Evolutionary conservation across 2,113 vertebrate genomes (phyloP).

Genomic region (Mungos mungo): DNA sequence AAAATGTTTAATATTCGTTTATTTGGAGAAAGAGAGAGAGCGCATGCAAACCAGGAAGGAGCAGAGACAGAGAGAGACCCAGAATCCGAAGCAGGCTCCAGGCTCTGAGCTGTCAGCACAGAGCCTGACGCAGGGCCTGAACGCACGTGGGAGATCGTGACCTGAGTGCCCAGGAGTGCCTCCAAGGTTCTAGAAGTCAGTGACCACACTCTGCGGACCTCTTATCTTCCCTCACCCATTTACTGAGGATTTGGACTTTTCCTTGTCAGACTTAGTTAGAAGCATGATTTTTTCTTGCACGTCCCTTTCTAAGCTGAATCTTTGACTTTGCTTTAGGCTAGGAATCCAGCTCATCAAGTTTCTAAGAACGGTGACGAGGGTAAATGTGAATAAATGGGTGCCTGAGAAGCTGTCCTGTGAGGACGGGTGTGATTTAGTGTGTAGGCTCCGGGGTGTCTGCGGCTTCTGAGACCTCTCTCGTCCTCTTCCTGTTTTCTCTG

Average conservation of each 20-base stretch:
- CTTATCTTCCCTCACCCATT: background rate
- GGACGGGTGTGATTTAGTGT: background rate
- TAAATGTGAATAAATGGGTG: background rate
- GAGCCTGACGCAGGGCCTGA: too few species aligned
- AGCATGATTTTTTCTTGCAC: background rate
- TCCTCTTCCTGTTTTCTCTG: background rate
- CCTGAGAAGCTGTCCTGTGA: background rate
- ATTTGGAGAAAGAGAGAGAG: too few species aligned
- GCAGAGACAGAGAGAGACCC: too few species aligned
- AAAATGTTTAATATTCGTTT: too few species aligned
- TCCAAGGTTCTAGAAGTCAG: background rate
- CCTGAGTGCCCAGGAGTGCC: background rate
- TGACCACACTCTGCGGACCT: background rate
- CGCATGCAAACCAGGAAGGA: too few species aligned
- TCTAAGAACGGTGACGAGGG: background rate
- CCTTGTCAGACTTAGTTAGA: background rate
- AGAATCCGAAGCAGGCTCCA: too few species aligned
- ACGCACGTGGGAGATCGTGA: too few species aligned
- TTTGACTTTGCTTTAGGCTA: background rate
- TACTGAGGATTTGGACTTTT: background rate
- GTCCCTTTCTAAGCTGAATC: background rate
- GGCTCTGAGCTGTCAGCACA: too few species aligned
- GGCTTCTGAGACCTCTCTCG: background rate
- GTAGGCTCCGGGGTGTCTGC: rapidly evolving
- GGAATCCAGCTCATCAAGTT: background rate